Percentiles rank a stretch among this genome's conserved stretches.
phyloP scores from a whole-genome alignment of 2,113 vertebrate genomes.

The Pitta sordida region DNA sequence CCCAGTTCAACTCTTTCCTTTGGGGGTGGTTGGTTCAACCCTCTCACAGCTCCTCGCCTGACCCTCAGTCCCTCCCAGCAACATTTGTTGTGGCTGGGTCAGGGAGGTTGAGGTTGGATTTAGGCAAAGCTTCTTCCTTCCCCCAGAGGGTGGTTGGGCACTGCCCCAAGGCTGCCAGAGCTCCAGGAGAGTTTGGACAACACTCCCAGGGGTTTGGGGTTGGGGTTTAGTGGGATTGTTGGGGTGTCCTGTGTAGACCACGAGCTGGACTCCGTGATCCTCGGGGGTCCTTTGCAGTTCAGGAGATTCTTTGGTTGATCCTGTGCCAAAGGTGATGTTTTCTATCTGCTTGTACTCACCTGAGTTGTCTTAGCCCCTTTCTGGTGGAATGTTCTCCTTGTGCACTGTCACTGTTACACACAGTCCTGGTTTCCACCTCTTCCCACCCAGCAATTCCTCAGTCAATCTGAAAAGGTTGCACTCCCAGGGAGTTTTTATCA shows the following conservation, averaged over 20 bases:
- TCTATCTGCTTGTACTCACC: background rate
- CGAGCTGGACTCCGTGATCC: background rate
- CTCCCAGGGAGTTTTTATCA: background rate
- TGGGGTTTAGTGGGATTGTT: background rate
- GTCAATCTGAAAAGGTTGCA: background rate
- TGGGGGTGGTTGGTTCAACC: background rate
- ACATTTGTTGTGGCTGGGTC: rapidly evolving
- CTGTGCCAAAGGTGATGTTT: background rate
- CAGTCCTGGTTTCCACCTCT: rapidly evolving
- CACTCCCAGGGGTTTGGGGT: no score
- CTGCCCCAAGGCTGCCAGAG: background rate
- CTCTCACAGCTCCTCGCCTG: background rate
- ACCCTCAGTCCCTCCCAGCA: background rate
- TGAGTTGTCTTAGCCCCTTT: background rate
- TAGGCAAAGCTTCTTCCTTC: background rate
- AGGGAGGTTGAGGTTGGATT: background rate
- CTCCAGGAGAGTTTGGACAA: rapidly evolving
- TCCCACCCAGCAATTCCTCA: background rate
- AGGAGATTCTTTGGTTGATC: background rate
- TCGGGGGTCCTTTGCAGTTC: background rate
- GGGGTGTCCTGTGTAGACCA: background rate
- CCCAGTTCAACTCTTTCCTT: background rate
- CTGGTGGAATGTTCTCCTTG: background rate
- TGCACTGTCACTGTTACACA: no score
- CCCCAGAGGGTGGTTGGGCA: background rate